Evolutionary conservation across 92 coral and sea anemone species (phyloP), one percentile per base, ranked within the genome.

Genomic region (Epizoanthus rinbou): DNA sequence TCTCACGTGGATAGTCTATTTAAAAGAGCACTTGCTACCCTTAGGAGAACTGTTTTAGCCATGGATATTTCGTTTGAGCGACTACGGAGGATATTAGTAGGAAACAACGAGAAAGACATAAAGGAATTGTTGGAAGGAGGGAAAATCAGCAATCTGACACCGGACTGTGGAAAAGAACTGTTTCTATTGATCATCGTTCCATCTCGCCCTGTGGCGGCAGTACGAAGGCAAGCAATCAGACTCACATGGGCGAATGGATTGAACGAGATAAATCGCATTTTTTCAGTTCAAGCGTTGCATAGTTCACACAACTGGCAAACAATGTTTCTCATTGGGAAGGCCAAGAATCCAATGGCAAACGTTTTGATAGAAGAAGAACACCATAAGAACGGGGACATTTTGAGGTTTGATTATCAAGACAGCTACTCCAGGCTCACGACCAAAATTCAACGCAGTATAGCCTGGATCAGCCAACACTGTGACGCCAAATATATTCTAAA

Each of bases 131-230:
- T 50, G 54, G 54, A 50, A 10, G 54, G 16, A 50, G 54, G 14
- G 8, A 50, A 13, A 13, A 50, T 50, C 15, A 50, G 14, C 54
- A 50, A 50, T 11, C 81, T 75, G 16, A 3, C 22, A 11, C 85
- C 59, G 39, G 14, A 31, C 39, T 81, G 67, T 45, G 33, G 75
- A 53, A n/a, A 24, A 15, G 78, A 50, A 23, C 62, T 81, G 23
- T 81, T 69, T 57, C 18, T 81, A 45, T 76, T 81, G 21, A 69
- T 81, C 72, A 37, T 81, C 52, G 65, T 81, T 41, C 76, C 76
- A 15, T 68, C 76, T 28, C 67, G 67, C n/a, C 76, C 78, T 53
- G 58, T 35, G 19, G 28, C 78, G 9, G 5, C 23, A 54, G 19
- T 47, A 37, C 56, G 60, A 22, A 75, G 85, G 35, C 56, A 64